Evolutionary conservation across 92 coral and sea anemone genomes (phyloP), one percentile per base, ranked within the genome.

Genomic region (Actinostola sp.): DNA sequence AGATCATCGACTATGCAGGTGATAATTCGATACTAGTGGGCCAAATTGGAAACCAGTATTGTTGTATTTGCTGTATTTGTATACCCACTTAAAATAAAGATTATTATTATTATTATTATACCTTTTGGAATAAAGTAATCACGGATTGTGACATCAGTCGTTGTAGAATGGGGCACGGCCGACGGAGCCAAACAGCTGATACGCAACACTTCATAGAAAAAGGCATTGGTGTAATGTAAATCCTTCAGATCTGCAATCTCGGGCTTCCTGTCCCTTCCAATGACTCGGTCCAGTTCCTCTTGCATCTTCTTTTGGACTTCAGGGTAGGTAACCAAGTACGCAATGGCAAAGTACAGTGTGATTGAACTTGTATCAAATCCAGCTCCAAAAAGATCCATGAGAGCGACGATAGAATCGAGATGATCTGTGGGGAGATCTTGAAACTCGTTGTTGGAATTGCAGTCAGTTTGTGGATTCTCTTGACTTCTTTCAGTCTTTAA

Each of bases 161-260:
- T 87, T 23, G 98, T 92, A 86, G 83, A 94, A 67, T 94, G 98
- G 3, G 98, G 98, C 38, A 94, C 59, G n/a, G 95, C 98, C 38
- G 92, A 88, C 28, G 98, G 98, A 43, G 88, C 50, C 54, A 92
- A 89, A 50, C 97, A 82, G 83, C 99, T 95, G 57, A 73, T 58
- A 42, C 99, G 92, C 0, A 95, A 88, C 15, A 74, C 85, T 77
- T 95, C 99, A 44, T 92, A 80, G 15, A 95, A 85, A 35, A 97
- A 92, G 26, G 99, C 99, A 63, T 95, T 97, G 25, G 92, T 85
- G 39, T 92, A 92, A 13, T 97, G 99, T 61, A 95, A 78, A 31
- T 77, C 85, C 48, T 72, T 72, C 77, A 63, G 84, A 86, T 95
- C 99, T 38, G 83, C 67, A 54, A 95, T 82, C 2, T 89, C 59